These are phyloP conservation scores for Caiman crocodilus DNA, from an alignment of 2,797 vertebrate genomes.

Conservation along the genomic window DNA sequence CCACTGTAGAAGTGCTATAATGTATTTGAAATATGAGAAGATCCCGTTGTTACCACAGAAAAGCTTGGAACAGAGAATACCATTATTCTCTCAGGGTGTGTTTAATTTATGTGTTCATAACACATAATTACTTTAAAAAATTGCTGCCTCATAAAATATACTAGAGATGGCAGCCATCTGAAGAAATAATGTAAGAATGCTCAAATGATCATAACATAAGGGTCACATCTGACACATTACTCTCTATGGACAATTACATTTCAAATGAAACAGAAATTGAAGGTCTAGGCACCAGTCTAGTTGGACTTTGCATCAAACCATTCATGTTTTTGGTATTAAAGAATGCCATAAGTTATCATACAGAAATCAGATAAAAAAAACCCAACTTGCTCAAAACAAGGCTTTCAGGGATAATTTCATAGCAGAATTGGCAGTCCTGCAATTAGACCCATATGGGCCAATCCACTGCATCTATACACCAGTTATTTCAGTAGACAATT, in stretches of 20 bases:
- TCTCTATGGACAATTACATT: not conserved
- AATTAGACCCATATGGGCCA: accelerated
- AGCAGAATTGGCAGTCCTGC: not conserved
- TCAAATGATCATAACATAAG: not conserved
- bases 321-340: not conserved
- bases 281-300: accelerated
- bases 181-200: not conserved
- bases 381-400: not conserved
- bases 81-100: not conserved
- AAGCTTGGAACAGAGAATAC: not conserved
- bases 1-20: not conserved
- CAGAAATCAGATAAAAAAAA: not conserved
- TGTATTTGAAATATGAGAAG: not conserved
- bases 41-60: not conserved
- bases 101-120: conserved; percentile 21
- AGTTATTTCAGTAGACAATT: not conserved
- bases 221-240: not conserved
- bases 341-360: not conserved
- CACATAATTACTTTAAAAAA: not conserved
- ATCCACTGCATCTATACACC: not conserved
- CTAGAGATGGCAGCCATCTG: not conserved
- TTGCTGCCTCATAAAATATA: not conserved
- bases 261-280: not conserved
- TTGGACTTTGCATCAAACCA: not conserved
- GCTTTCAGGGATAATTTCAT: not conserved